Base-by-base conservation (phyloP, 2,113 vertebrate species). In the Malurus cyaneus region DNA sequence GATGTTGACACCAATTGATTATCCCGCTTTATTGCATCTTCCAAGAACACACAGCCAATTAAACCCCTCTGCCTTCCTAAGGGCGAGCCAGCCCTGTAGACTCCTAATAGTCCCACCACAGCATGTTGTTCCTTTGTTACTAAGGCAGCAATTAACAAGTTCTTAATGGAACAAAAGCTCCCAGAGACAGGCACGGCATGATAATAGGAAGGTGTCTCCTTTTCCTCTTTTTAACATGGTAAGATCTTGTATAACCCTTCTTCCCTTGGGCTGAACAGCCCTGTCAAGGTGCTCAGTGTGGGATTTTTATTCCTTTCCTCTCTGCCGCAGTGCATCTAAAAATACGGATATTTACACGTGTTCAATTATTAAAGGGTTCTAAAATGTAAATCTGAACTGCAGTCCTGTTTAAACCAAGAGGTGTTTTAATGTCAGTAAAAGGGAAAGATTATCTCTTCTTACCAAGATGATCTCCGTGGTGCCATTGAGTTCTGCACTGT, bases 71-170 rank as follows among this genome's bases (percentile, higher is more conserved):
- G 92, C 81, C 42, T 95, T 96, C 89, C 31, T 19, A 59, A 96
- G 81, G 56, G 91, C 71, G 94, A 96, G 56, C 83, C 88, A 94
- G 93, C 94, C 57, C 65, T 36, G 59, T 36, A 69, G 80, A 60
- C 42, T 96, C 87, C 82, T 87, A 88, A 87, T 53, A 96, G 89
- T 70, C 86, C 76, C 93, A 92, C 95, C 95, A 83, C 95, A 93
- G 88, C 93, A 74, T 56, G 96, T 62, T 94, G 94, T 96, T 96
- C 91, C 92, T 97, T 98, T 97, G 94, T 97, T 97, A 96, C 77
- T 57, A 88, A 97, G 93, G 96, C 82, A 97, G 95, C 96, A 97
- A 97, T 98, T 97, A 98, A 93, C 95, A 93, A 90, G 89, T 96
- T 97, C 97, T 95, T 96, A 96, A 96, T 92, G 95, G 93, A 85